These are phyloP conservation scores for Cirrhinus mrigala DNA, from an alignment of 2,797 vertebrate species.

Conservation along the genomic window DNA sequence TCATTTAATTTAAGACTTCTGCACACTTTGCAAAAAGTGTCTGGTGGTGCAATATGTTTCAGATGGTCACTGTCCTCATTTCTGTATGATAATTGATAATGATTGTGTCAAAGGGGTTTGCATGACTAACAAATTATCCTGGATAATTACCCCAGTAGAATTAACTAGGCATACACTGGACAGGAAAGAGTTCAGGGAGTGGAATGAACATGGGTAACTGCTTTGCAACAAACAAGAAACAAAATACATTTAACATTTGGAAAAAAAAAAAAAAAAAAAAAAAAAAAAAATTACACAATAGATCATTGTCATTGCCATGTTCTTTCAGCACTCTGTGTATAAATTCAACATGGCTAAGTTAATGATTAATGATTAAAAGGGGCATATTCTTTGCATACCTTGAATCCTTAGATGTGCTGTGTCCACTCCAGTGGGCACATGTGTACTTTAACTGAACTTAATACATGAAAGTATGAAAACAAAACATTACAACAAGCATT, in stretches of 20 bases:
- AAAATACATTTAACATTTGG: not conserved
- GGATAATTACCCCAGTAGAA: no score
- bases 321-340: not conserved
- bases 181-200: not conserved
- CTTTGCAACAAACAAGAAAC: not conserved
- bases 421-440: not conserved
- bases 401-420: not conserved
- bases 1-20: no score
- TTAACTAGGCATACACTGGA: not conserved
- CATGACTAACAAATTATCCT: no score
- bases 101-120: no score
- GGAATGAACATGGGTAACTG: not conserved
- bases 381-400: not conserved
- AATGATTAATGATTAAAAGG: no score
- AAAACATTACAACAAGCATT: not conserved
- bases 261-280: no score
- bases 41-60: no score
- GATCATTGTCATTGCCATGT: not conserved
- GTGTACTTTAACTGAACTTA: not conserved
- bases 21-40: no score
- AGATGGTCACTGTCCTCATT: no score
- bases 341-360: no score
- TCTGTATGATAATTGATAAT: no score
- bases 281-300: not conserved
- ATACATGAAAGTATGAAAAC: not conserved